These are phyloP conservation scores for Saccostrea glomerata DNA, from an alignment of 1,140 invertebrate species.

Conservation along the genomic window DNA sequence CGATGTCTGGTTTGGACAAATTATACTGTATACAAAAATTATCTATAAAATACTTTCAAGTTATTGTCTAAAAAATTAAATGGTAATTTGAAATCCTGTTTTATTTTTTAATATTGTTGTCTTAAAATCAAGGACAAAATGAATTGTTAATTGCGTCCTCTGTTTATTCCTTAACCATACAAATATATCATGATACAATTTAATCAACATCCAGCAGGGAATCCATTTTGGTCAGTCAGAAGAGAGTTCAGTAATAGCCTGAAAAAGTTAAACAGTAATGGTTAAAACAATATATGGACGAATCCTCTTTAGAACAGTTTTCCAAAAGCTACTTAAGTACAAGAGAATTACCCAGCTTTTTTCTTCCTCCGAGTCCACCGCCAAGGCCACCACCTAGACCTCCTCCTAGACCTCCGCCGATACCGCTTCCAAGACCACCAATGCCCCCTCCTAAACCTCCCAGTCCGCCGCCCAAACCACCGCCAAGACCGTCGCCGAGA, in stretches of 20 bases:
- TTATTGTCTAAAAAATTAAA: not conserved
- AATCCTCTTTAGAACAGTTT: not conserved
- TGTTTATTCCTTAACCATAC: not conserved
- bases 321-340: not conserved
- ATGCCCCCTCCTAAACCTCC: not conserved
- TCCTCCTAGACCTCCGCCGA: not conserved
- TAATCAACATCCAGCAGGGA: not conserved
- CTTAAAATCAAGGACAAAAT: too few relatives aligned
- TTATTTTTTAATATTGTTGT: too few relatives aligned
- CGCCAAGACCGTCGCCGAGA: not conserved
- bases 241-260: not conserved
- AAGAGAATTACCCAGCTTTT: not conserved
- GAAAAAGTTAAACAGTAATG: not conserved
- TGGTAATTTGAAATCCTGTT: too few relatives aligned
- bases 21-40: not conserved
- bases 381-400: not conserved
- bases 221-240: not conserved
- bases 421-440: not conserved
- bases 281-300: not conserved
- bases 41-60: not conserved
- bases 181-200: not conserved
- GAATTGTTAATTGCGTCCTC: not conserved
- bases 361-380: not conserved
- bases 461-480: not conserved
- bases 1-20: too few relatives aligned